Conservation (phyloP, 2,113 vertebrate genomes). For the Procapra przewalskii region DNA sequence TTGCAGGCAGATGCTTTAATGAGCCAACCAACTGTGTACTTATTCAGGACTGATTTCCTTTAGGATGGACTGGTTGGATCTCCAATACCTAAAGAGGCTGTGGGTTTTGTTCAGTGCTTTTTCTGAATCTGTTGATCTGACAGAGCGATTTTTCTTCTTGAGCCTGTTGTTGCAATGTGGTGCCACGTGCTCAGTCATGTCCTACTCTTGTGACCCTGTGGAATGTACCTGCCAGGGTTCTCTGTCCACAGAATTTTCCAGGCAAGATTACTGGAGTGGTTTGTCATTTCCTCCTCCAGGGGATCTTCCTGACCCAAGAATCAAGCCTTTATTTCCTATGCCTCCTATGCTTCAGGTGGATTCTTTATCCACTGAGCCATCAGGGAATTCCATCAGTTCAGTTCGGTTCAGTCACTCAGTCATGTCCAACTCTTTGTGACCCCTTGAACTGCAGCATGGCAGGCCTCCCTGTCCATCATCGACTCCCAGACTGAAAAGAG, state of each 20-base stretch:
- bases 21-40: too few relatives aligned
- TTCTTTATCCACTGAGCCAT: neutral
- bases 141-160: neutral
- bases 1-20: too few relatives aligned
- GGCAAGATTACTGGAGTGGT: neutral
- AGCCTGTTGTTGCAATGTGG: neutral
- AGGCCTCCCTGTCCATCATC: neutral
- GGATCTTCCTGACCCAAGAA: neutral
- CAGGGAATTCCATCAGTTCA: neutral
- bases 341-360: neutral
- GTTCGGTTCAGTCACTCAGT: neutral
- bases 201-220: neutral
- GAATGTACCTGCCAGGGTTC: neutral
- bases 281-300: neutral
- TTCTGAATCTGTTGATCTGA: neutral
- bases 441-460: neutral
- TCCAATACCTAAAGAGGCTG: too few relatives aligned
- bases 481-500: slow-evolving; percentile 1
- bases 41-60: too few relatives aligned
- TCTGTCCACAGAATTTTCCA: neutral
- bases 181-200: neutral
- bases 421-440: neutral
- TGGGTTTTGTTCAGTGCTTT: neutral
- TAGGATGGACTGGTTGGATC: too few relatives aligned
- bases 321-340: neutral